Evolutionary conservation across 35 echinoderm and acorn worm species (phyloP).

Genomic region (Antedon bifida): DNA sequence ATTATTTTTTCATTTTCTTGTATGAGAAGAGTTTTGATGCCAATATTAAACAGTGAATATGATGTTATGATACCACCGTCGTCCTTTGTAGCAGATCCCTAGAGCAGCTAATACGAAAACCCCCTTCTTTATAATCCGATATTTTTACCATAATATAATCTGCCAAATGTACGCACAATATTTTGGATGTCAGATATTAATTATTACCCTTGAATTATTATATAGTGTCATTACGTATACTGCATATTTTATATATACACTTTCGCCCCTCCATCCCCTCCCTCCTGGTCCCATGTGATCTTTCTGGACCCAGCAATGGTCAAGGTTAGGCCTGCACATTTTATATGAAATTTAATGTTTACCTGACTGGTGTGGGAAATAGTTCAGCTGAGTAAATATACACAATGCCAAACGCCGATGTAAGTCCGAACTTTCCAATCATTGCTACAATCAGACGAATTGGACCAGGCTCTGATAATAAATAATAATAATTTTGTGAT

Average conservation of each 20-base stretch:
- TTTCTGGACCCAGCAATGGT: too few relatives aligned
- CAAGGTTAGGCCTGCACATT: too few relatives aligned
- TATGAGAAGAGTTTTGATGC: neutral
- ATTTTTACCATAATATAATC: too few relatives aligned
- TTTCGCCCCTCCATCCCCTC: too few relatives aligned
- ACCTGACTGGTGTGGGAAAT: conserved; percentile 80
- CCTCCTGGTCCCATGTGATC: too few relatives aligned
- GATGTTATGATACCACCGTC: too few relatives aligned
- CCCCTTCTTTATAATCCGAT: too few relatives aligned
- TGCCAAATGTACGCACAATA: neutral
- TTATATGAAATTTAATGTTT: neutral
- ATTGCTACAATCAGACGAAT: conserved; percentile 36
- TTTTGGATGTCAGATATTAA: too few relatives aligned
- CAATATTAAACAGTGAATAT: neutral
- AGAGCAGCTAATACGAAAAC: too few relatives aligned
- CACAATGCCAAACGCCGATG: conserved; percentile 60
- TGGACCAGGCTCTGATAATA: neutral
- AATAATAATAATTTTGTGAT: neutral
- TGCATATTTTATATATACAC: too few relatives aligned
- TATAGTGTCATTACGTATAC: too few relatives aligned
- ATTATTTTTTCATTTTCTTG: neutral
- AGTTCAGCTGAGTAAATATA: conserved; percentile 64
- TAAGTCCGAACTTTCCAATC: conserved; percentile 64
- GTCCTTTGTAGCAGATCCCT: neutral
- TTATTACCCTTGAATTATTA: too few relatives aligned